Base-by-base conservation (phyloP, 37 sponge, comb jelly and placozoan genomes). In the Spongia lamella region DNA sequence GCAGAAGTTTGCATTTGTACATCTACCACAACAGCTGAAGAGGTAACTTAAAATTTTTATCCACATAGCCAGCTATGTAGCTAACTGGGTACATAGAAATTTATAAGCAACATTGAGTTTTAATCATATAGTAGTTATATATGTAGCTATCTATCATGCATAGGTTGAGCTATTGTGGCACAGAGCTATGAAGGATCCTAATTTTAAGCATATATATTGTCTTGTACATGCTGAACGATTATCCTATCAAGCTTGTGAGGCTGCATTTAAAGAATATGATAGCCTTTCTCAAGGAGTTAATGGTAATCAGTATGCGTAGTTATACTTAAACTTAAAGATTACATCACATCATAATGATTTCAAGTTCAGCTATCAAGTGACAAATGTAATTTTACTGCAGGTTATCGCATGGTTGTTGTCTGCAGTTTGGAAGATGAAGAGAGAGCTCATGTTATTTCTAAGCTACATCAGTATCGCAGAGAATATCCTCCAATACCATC, bases 1-100 rank as follows among this genome's bases (percentile, higher is more conserved):
- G 90, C 76, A 29, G 90, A 90, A 32, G 81, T 90, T 20, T 55
- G 84, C 16, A 15, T 81, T 3, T 90, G 90, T 75, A 76, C 75
- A 32, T 25, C 56, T 14, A 37, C 40, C 29, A 90, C 86, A 0
- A 85, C 86, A 31, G 73, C 70, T 71, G 90, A 90, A 61, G 86
- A 90, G 78, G 90, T 87, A 38, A 2, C 53, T 38, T 27, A 29
- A 16, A 24, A 6, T n/a, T n/a, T n/a, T n/a, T n/a, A n/a, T n/a
- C n/a, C n/a, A n/a, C n/a, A n/a, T n/a, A 9, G 47, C 47, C 9
- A 43, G 9, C 9, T 43, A 5, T 43, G 7, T 43, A 13, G 47
- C 47, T 43, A 9, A 43, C 5, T 43, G 9, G 9, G 7, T 43
- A 9, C 9, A 43, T 43, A 43, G 5, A n/a, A 22, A 5, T 27